phyloP scores from a whole-genome alignment of 92 coral and sea anemone genomes.

The Porites evermanni region DNA sequence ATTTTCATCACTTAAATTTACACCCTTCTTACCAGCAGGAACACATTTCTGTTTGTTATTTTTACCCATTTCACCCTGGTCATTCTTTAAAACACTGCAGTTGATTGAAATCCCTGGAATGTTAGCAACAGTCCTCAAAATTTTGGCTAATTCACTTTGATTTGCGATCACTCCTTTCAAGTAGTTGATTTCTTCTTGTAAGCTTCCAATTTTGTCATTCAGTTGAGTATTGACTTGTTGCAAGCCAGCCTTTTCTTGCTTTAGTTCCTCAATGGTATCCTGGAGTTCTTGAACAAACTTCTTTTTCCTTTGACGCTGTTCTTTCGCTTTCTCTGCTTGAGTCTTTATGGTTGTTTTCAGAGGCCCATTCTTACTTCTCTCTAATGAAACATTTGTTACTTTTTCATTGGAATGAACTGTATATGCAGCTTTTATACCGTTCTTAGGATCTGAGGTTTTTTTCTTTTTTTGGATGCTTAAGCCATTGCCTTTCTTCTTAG shows the following conservation, averaged over 20 bases:
- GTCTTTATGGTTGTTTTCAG: slow-evolving; percentile 23
- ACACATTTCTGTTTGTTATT: slow-evolving; percentile 17
- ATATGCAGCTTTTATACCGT: neutral
- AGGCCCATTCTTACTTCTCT: neutral
- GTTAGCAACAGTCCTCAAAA: slow-evolving; percentile 67
- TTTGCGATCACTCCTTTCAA: slow-evolving; percentile 84
- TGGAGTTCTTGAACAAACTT: slow-evolving; percentile 71
- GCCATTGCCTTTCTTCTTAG: neutral
- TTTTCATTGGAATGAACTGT: neutral
- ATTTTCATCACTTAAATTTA: slow-evolving; percentile 22
- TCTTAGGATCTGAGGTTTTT: neutral
- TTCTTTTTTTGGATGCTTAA: neutral
- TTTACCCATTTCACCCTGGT: slow-evolving; percentile 40
- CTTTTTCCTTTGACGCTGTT: slow-evolving; percentile 73
- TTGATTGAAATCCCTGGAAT: slow-evolving; percentile 72
- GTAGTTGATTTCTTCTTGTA: slow-evolving; percentile 70
- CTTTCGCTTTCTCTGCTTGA: slow-evolving; percentile 63
- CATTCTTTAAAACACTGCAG: slow-evolving; percentile 49
- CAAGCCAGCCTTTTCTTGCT: slow-evolving; percentile 58
- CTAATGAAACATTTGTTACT: neutral
- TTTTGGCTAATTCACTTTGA: slow-evolving; percentile 82
- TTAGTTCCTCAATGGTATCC: slow-evolving; percentile 51
- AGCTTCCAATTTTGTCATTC: slow-evolving; percentile 47
- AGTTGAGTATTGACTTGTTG: slow-evolving; percentile 48
- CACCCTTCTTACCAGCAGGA: slow-evolving; percentile 10